These are phyloP conservation scores for Cossypha caffra DNA, from an alignment of 2,797 vertebrate genomes.

Conservation along the genomic window DNA sequence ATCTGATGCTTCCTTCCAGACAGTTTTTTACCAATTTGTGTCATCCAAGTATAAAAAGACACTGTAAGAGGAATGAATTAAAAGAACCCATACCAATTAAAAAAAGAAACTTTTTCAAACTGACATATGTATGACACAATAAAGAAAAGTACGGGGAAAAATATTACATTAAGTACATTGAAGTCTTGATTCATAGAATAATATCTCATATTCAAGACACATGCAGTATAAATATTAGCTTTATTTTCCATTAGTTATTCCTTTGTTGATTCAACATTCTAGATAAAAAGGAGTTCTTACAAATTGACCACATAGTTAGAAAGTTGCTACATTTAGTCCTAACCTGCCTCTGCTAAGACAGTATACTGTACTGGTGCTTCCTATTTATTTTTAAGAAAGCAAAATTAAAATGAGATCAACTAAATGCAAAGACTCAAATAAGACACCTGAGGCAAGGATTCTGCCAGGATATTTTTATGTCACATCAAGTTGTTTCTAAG, in stretches of 20 bases:
- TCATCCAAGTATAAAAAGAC: background rate
- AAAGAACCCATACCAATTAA: background rate
- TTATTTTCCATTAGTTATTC: background rate
- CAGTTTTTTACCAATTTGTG: background rate
- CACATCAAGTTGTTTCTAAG: background rate
- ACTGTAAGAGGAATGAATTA: background rate
- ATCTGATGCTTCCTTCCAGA: background rate
- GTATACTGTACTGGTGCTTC: background rate
- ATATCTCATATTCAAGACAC: background rate
- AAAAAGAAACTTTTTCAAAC: background rate
- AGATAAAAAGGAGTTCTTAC: background rate
- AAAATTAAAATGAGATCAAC: background rate
- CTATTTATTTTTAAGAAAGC: background rate
- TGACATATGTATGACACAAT: fast-evolving
- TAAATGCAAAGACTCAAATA: background rate
- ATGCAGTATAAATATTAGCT: background rate
- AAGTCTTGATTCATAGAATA: background rate
- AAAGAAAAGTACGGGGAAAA: background rate
- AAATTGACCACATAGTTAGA: background rate
- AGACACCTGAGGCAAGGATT: background rate
- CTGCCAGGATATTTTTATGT: background rate
- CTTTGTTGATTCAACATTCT: background rate
- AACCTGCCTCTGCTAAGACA: background rate
- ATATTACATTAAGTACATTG: background rate
- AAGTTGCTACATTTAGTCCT: background rate